Evolutionary conservation across 2,888 invertebrate species (phyloP).

Genomic region (Asteroscopus sphinx): DNA sequence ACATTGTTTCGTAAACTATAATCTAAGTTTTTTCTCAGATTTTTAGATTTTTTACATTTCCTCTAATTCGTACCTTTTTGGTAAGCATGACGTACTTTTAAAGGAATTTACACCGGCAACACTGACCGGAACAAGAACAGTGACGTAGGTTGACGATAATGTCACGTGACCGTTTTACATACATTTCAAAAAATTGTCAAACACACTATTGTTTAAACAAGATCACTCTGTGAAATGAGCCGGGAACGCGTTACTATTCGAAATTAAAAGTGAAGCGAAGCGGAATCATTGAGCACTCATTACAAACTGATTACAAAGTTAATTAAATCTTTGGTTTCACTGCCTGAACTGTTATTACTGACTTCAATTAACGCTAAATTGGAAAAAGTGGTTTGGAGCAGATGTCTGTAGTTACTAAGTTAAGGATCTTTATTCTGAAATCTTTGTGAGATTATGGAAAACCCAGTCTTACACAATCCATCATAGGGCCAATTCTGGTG

Average conservation of each 20-base stretch:
- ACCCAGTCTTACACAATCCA: no score
- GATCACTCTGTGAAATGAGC: conserved; percentile 41
- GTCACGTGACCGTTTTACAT: background rate
- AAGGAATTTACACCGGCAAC: no score
- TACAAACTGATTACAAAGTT: conserved; percentile 53
- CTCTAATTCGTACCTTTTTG: no score
- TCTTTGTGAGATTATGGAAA: conserved; percentile 7
- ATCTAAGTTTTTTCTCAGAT: no score
- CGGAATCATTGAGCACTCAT: conserved; percentile 47
- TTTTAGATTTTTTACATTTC: no score
- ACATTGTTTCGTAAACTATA: no score
- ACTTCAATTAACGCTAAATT: conserved; percentile 47
- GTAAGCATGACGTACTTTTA: no score
- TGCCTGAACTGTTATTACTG: conserved; percentile 47
- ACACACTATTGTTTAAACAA: conserved; percentile 21
- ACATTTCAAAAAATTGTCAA: background rate
- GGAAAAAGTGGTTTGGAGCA: conserved; percentile 23
- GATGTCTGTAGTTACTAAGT: no score
- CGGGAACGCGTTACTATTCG: conserved; percentile 32
- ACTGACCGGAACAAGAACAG: no score
- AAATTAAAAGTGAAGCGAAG: conserved; percentile 55
- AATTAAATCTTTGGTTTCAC: conserved; percentile 54
- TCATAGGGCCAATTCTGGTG: no score
- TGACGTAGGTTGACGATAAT: no score
- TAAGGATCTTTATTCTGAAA: conserved; percentile 26